Base-by-base conservation (phyloP, 2,797 vertebrate species). In the Apogon talboti region DNA sequence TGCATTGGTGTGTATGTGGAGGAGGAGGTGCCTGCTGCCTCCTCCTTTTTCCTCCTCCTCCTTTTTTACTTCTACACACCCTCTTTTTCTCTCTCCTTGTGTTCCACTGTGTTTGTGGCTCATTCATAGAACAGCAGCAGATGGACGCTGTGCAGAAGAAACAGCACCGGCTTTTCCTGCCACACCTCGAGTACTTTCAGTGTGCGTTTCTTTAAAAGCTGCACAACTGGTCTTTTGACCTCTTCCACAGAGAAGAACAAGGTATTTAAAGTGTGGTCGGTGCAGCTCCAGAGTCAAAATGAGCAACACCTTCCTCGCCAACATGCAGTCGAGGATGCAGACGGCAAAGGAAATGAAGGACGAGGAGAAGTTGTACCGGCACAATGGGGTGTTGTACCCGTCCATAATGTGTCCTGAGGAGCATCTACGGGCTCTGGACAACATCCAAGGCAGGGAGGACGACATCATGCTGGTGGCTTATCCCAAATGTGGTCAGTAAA, bases 401-500 rank as follows among this genome's bases (percentile, higher is more conserved):
- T 7, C 43, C 3, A 45, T 87, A 28, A 62, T 95, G 82, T 92
- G 91, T 13, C 85, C 89, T 0, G 67, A 78, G 52, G 89, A 93
- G 1, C 76, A 92, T 13, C 66, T 95, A 15, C 81, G 74, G 73
- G 87, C 88, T 6, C 42, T 95, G 86, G 83, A 88, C 11, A 10
- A n/a, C 51, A 44, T 95, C 33, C 60, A 90, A 71, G 94, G 91
- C 24, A 82, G 93, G 51, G 72, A 72, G 2, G 91, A 95, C 1
- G 95, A 95, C 73, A 13, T 95, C 43, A 48, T 95, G 81, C 70
- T 95, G 6, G 92, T 91, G 19, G 92, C 93, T 3, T 95, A 95
- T 66, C 94, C 95, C 6, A 96, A 95, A 77, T 95, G 93, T 53
- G 95, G 95, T 95, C 84, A 95, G 88, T 90, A 0, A 13, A 3